Evolutionary conservation across 2,797 vertebrate genomes (phyloP), one percentile per base, ranked within the genome.

Genomic region (Threskiornis aethiopicus): DNA sequence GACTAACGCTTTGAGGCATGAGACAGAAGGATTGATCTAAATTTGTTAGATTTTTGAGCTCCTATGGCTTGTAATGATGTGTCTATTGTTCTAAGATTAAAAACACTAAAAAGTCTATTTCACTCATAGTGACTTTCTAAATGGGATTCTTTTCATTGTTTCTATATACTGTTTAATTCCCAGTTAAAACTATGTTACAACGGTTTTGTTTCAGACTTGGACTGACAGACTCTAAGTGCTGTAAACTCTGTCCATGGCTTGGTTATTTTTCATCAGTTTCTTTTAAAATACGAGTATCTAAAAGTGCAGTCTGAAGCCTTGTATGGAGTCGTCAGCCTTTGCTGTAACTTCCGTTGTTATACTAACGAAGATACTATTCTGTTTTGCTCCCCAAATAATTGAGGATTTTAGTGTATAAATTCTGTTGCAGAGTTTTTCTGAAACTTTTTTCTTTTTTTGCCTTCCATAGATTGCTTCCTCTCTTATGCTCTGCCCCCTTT

Each of bases 371-470:
- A 47, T 26, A 13, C 7, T 64, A 0, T 35, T 85, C 16, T 35
- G 17, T 62, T 89, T 77, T 89, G n/a, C 59, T 76, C 20, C 18
- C 26, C 9, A 35, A 13, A 20, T 41, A 72, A 47, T 35, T 41
- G 25, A 61, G 13, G 14, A 49, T 93, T 88, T 88, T 61, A 44
- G 5, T 14, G 6, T 42, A 0, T 14, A 24, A n/a, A 9, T 66
- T 55, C 29, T 47, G 10, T 61, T 71, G 42, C 15, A 31, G 20
- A 70, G 44, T 69, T 88, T 85, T 49, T 62, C 18, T 51, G 80
- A 47, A 33, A 16, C 4, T 17, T 20, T 9, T 65, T 7, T 29
- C 18, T 11, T 16, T 33, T 17, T 67, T 25, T 6, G 0, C 2
- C 6, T 82, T 58, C 75, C 33, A 3, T 18, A 24, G 17, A 7